Evolutionary conservation across 2,113 vertebrate species (phyloP).

Genomic region (Oncorhynchus masou): DNA sequence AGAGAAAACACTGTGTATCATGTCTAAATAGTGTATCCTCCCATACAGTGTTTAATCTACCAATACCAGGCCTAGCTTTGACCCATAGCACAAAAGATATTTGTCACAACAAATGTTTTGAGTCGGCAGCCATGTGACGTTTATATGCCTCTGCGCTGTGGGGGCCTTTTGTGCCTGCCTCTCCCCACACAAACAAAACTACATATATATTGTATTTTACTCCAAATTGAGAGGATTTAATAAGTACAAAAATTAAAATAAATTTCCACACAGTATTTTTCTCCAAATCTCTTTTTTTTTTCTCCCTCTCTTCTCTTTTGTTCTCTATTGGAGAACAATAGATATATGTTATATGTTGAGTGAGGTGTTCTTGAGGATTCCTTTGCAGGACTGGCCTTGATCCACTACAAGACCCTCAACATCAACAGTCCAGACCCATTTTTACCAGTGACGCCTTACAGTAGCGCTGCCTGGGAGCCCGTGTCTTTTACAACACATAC

Average conservation of each 20-base stretch:
- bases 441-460: conserved; percentile 5
- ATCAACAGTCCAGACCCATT: conserved; percentile 7
- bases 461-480: neutral
- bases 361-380: neutral
- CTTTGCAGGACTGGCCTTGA: conserved; percentile 24
- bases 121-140: neutral
- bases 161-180: neutral
- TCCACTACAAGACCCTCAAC: conserved; percentile 28
- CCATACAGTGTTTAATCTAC: neutral
- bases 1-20: too few relatives aligned
- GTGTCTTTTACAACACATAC: neutral
- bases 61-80: too few relatives aligned
- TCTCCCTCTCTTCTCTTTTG: too few relatives aligned
- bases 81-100: neutral
- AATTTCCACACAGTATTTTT: neutral
- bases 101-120: neutral
- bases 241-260: neutral
- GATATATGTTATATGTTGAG: too few relatives aligned
- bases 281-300: neutral
- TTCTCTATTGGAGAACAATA: too few relatives aligned
- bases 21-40: too few relatives aligned
- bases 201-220: too few relatives aligned
- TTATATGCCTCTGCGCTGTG: neutral
- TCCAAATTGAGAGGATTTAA: neutral
- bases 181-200: neutral